These are phyloP conservation scores for Osmoderma eremita DNA, from an alignment of 2,888 invertebrate species.

Conservation along the genomic window DNA sequence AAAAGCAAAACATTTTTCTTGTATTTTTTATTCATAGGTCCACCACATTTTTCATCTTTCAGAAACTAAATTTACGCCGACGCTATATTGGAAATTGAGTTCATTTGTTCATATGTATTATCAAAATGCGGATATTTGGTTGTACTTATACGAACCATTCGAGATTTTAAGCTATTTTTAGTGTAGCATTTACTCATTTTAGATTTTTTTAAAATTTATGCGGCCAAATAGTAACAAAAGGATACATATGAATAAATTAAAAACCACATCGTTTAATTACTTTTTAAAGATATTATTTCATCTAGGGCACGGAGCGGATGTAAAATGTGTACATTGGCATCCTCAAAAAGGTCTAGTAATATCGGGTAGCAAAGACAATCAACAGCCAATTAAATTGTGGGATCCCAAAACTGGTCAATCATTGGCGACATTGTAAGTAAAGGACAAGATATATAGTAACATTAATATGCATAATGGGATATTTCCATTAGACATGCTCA, in stretches of 20 bases:
- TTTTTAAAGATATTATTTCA: conserved; percentile 16
- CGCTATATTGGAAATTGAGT: too few relatives aligned
- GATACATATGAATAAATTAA: background rate
- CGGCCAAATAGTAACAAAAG: background rate
- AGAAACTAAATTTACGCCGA: too few relatives aligned
- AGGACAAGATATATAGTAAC: conserved; percentile 5
- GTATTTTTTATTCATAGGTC: too few relatives aligned
- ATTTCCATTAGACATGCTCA: conserved; percentile 84
- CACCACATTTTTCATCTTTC: too few relatives aligned
- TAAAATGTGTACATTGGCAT: conserved; percentile 99
- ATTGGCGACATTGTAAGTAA: conserved; percentile 87
- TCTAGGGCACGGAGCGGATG: conserved; percentile 95
- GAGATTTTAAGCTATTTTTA: conserved; percentile 14
- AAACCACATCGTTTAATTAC: background rate
- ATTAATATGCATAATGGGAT: background rate
- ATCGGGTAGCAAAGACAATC: conserved; percentile 99
- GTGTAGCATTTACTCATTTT: background rate
- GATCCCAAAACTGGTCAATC: conserved; percentile 97
- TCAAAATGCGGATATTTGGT: too few relatives aligned
- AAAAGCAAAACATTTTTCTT: too few relatives aligned
- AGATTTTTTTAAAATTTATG: background rate
- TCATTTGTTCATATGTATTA: too few relatives aligned
- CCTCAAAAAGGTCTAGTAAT: conserved; percentile 96
- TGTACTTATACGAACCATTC: too few relatives aligned
- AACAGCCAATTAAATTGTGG: conserved; percentile 99